Conservation (phyloP, 2,797 vertebrate species). For the Diplodus puntazzo region DNA sequence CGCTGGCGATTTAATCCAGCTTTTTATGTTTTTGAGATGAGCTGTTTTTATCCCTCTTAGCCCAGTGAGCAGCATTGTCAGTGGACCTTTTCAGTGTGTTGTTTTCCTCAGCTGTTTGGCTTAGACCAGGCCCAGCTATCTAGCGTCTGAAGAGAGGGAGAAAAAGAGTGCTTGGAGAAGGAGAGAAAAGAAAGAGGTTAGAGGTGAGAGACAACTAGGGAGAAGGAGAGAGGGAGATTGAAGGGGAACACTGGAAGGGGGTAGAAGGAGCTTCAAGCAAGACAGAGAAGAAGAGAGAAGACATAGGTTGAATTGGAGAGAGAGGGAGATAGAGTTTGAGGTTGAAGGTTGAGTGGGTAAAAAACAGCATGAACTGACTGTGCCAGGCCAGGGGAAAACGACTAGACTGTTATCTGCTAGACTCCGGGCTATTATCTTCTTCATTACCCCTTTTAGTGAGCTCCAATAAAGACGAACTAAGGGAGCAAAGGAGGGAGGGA, state of each 20-base stretch:
- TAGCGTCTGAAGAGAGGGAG: conserved; percentile 63
- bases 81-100: conserved; percentile 65
- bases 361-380: conserved; percentile 64
- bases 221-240: conserved; percentile 55
- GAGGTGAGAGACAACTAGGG: conserved; percentile 70
- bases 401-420: conserved; percentile 68
- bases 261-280: conserved; percentile 50
- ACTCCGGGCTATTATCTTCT: conserved; percentile 69
- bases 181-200: conserved; percentile 69
- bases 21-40: conserved; percentile 57
- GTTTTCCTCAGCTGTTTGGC: conserved; percentile 71
- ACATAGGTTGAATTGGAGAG: conserved; percentile 52
- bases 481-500: conserved; percentile 33
- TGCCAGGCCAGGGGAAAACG: conserved; percentile 58
- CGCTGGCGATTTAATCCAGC: conserved; percentile 48
- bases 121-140: conserved; percentile 62
- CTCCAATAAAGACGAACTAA: conserved; percentile 42
- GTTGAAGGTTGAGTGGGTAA: conserved; percentile 73
- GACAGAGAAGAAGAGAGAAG: conserved; percentile 47
- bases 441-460: conserved; percentile 67
- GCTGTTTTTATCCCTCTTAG: conserved; percentile 64
- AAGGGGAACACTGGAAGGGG: conserved; percentile 56
- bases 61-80: conserved; percentile 60
- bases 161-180: conserved; percentile 59
- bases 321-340: conserved; percentile 52